phyloP scores from a whole-genome alignment of 2,888 invertebrate species.

The Clivina fossor region DNA sequence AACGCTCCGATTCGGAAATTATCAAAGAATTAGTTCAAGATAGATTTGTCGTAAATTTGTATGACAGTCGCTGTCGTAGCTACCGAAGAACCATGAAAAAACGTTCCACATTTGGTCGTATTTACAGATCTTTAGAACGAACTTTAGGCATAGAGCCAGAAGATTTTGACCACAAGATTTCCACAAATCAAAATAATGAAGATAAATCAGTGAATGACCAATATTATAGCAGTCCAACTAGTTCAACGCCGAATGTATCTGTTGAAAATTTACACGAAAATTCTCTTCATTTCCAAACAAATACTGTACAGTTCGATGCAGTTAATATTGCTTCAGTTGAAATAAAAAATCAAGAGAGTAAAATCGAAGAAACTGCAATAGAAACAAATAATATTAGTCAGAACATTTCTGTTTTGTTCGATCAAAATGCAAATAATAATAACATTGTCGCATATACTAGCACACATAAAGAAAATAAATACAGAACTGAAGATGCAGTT shows the following conservation, averaged over 20 bases:
- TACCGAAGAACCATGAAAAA: constrained; percentile 19
- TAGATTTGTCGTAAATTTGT: constrained; percentile 37
- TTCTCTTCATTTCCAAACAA: not conserved
- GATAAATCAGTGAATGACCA: not conserved
- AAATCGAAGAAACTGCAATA: not conserved
- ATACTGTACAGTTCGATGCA: not conserved
- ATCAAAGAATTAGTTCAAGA: constrained; percentile 37
- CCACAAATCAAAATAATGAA: not conserved
- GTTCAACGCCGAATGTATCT: not conserved
- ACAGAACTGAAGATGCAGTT: not conserved
- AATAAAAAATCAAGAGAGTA: not conserved
- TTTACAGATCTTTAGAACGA: constrained; percentile 23
- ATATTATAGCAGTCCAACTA: not conserved
- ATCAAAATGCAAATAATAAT: not conserved
- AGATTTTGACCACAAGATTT: not conserved
- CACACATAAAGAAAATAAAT: not conserved
- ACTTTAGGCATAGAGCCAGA: constrained; percentile 1
- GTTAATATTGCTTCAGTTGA: not conserved
- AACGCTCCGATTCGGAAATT: constrained; percentile 37
- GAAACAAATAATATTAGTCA: not conserved
- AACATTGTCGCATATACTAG: not conserved
- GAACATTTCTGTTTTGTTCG: not conserved
- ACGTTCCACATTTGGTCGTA: constrained; percentile 14
- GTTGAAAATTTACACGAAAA: not conserved
- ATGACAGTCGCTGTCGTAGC: constrained; percentile 34